Evolutionary conservation across 2,888 invertebrate genomes (phyloP).

Genomic region (Himalopsyche kuldschensis): DNA sequence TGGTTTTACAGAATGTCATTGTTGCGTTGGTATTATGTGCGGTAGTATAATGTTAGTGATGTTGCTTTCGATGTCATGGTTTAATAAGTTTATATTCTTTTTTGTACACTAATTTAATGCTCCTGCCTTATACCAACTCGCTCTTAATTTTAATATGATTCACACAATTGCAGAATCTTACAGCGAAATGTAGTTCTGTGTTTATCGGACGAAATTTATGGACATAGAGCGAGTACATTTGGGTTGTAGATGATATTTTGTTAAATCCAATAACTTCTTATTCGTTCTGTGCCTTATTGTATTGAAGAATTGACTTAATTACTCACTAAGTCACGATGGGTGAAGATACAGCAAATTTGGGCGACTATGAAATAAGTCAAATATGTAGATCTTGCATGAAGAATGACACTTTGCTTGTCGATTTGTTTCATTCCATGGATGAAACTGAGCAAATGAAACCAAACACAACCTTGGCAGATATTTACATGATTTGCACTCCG

Average conservation of each 20-base stretch:
- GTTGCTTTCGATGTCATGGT: conserved; percentile 15
- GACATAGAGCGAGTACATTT: background rate
- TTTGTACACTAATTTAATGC: conserved; percentile 3
- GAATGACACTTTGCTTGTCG: conserved; percentile 46
- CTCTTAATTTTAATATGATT: background rate
- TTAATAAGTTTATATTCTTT: conserved; percentile 16
- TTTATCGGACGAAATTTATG: background rate
- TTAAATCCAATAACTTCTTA: background rate
- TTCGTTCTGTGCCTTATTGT: conserved; percentile 8
- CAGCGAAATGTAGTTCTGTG: background rate
- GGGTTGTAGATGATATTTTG: background rate
- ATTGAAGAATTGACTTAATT: background rate
- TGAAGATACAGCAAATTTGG: background rate
- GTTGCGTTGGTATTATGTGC: conserved; percentile 29
- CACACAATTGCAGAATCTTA: background rate
- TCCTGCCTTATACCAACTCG: background rate
- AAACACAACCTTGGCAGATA: conserved; percentile 46
- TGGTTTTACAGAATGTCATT: conserved; percentile 27
- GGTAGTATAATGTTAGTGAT: conserved; percentile 8
- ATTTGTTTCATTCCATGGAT: conserved; percentile 46
- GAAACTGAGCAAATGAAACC: conserved; percentile 12
- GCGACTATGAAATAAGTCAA: conserved; percentile 33
- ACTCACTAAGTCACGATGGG: background rate
- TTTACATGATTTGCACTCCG: conserved; percentile 48
- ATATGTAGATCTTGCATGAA: conserved; percentile 56